Evolutionary conservation across 2,113 vertebrate species (phyloP).

Genomic region (Coptodon bakossiorum): DNA sequence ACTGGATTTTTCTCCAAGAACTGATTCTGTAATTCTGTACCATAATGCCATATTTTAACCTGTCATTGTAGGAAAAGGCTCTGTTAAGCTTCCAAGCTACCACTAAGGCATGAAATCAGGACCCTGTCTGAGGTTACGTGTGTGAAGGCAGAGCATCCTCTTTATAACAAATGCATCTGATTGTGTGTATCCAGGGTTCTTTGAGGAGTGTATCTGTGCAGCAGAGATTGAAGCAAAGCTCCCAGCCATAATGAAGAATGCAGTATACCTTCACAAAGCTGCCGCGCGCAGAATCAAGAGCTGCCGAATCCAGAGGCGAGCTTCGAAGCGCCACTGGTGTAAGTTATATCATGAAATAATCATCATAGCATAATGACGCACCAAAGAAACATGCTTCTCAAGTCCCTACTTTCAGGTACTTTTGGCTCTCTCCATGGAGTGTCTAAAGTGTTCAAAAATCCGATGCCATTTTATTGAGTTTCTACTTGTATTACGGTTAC

Average conservation of each 20-base stretch:
- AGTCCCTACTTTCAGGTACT: background rate
- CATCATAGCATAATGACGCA: background rate
- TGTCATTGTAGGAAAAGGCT: background rate
- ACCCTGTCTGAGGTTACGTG: background rate
- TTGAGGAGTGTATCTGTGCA: slow-evolving; percentile 94
- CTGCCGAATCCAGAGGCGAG: slow-evolving; percentile 85
- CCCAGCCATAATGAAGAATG: slow-evolving; percentile 96
- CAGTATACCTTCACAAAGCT: slow-evolving; percentile 93
- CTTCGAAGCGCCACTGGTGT: slow-evolving; percentile 78
- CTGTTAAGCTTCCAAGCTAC: background rate
- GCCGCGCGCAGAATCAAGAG: slow-evolving; percentile 93
- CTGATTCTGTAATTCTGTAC: background rate
- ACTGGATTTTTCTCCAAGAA: background rate
- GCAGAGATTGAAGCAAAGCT: slow-evolving; percentile 95
- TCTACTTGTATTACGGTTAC: background rate
- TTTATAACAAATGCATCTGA: background rate
- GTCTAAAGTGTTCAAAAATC: accelerated
- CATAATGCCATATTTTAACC: background rate
- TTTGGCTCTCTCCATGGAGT: background rate
- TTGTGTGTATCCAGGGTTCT: slow-evolving; percentile 79
- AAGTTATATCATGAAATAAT: slow-evolving; percentile 28
- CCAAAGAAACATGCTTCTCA: background rate
- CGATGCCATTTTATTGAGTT: background rate
- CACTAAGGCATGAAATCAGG: background rate
- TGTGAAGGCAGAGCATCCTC: background rate